A percentile compares a stretch with the other conserved stretches of the same genome.
Evolutionary conservation across 64 coral and sea anemone species (phyloP).

Genomic region (Hydrozoanthus tunicans): DNA sequence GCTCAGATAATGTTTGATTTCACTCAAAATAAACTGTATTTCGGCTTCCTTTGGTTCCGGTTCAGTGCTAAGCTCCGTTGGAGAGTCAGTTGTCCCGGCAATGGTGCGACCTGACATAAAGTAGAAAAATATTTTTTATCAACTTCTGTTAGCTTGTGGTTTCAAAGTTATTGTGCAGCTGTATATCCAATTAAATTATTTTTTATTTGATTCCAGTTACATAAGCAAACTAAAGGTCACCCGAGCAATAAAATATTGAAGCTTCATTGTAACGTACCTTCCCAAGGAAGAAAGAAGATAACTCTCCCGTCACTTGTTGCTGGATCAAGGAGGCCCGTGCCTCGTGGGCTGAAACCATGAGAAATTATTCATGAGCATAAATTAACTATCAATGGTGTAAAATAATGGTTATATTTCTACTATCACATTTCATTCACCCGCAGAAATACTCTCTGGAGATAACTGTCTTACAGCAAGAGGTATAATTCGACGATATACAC

Average conservation of each 20-base stretch:
- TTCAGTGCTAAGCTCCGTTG: constrained; percentile 75
- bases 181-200: too few species aligned
- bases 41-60: constrained; percentile 87
- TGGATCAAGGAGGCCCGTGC: constrained; percentile 92
- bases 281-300: constrained; percentile 97
- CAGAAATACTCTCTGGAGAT: too few species aligned
- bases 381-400: too few species aligned
- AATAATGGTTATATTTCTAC: too few species aligned
- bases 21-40: constrained; percentile 96
- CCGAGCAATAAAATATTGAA: not conserved
- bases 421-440: too few species aligned
- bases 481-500: too few species aligned
- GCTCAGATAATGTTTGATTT: constrained; percentile 94
- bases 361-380: not conserved
- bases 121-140: too few species aligned
- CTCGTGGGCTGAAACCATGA: constrained; percentile 71
- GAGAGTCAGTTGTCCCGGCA: constrained; percentile 93
- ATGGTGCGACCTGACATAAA: constrained; percentile 73
- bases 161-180: too few species aligned
- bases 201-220: too few species aligned
- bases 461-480: too few species aligned
- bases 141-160: too few species aligned
- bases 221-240: too few species aligned
- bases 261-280: constrained; percentile 50
- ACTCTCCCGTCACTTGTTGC: constrained; percentile 96